Percentiles rank a stretch among this genome's conserved stretches.
Conservation (phyloP, 2,113 vertebrate genomes). For the Arothron firmamentum region DNA sequence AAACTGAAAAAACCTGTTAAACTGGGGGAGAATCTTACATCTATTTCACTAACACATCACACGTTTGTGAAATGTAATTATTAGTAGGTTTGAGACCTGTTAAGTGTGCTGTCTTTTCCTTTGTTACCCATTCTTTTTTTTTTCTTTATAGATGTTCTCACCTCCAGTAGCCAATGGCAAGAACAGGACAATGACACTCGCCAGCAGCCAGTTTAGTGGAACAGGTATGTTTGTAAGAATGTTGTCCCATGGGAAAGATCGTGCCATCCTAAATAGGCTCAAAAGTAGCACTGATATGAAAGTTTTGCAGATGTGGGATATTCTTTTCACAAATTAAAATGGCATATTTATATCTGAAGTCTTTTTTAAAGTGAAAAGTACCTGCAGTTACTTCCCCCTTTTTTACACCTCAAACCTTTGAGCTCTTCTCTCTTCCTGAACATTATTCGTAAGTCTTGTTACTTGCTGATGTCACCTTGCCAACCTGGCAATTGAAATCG, state of each 20-base stretch:
- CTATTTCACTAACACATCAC: neutral
- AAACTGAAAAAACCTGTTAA: neutral
- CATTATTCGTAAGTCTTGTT: conserved; percentile 69
- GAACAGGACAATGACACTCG: conserved; percentile 90
- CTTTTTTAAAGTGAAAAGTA: conserved; percentile 36
- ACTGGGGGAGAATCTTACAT: neutral
- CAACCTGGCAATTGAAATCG: conserved; percentile 70
- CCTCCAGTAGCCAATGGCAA: conserved; percentile 95
- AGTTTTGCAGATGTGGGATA: neutral
- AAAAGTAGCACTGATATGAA: neutral
- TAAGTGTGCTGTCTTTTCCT: conserved; percentile 52
- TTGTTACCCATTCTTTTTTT: conserved; percentile 33
- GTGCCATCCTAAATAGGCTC: neutral
- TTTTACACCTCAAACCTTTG: conserved; percentile 42
- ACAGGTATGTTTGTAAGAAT: conserved; percentile 78
- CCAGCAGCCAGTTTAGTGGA: conserved; percentile 87
- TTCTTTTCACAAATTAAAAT: neutral
- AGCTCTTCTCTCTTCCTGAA: conserved; percentile 55
- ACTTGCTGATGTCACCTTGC: conserved; percentile 67
- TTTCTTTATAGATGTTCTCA: conserved; percentile 89
- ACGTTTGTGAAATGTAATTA: conserved; percentile 25
- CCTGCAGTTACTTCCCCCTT: conserved; percentile 20
- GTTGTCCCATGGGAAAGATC: no score
- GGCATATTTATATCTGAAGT: neutral
- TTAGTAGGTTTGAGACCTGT: conserved; percentile 52